Conservation (phyloP, 2,888 invertebrate species). For the Liodrosophila aerea region DNA sequence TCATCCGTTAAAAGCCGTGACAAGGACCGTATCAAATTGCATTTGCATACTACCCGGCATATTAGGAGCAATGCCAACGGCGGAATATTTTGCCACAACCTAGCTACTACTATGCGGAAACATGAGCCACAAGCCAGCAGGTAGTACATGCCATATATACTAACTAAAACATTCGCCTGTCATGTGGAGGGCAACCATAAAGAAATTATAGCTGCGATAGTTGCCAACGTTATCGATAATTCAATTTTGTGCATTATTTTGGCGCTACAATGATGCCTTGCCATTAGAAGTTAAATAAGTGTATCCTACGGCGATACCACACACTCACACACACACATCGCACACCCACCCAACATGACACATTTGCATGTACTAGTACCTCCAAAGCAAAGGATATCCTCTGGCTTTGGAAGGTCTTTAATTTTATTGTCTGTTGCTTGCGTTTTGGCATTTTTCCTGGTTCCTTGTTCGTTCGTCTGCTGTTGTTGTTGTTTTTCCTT, state of each 20-base stretch:
- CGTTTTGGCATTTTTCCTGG: conserved; percentile 41
- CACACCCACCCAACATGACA: conserved; percentile 23
- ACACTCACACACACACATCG: conserved; percentile 19
- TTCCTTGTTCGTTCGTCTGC: conserved; percentile 7
- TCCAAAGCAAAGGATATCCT: conserved; percentile 35
- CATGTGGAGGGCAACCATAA: conserved; percentile 58
- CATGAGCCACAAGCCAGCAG: conserved; percentile 28
- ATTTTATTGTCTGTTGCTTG: conserved; percentile 69
- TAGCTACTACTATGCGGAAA: conserved; percentile 17
- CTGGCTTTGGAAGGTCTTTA: conserved; percentile 57
- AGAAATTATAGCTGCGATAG: conserved; percentile 71
- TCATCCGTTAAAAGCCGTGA: conserved; percentile 13
- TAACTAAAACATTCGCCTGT: neutral
- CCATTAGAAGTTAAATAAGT: conserved; percentile 74
- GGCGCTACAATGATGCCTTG: conserved; percentile 65
- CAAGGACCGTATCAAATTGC: conserved; percentile 53
- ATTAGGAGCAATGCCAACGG: conserved; percentile 6
- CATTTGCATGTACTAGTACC: conserved; percentile 40
- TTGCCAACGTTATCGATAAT: conserved; percentile 73
- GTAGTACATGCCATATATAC: neutral
- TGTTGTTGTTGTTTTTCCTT: conserved; percentile 29
- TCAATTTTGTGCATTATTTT: conserved; percentile 79
- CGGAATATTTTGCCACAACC: neutral
- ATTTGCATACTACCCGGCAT: conserved; percentile 63
- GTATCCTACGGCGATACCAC: conserved; percentile 62